A percentile compares a stretch with the other conserved stretches of the same genome.
These are phyloP conservation scores for Sebastes cheni DNA, from an alignment of 2,797 vertebrate species.

Conservation along the genomic window DNA sequence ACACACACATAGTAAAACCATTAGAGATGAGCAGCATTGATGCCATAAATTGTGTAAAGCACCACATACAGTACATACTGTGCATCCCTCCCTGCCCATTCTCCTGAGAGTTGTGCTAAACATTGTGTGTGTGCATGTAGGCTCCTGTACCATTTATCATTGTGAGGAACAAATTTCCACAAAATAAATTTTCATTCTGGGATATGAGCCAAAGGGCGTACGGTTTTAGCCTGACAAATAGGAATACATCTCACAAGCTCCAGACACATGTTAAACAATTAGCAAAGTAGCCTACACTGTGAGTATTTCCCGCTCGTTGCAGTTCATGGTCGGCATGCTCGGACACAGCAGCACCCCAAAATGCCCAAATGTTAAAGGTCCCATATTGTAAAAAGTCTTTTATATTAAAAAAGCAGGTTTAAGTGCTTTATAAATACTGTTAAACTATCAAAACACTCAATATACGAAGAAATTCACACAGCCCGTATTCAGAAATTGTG, in stretches of 20 bases:
- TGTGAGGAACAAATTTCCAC: background rate
- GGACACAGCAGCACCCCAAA: background rate
- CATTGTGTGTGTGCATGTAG: background rate
- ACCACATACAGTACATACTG: background rate
- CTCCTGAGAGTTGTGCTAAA: conserved; percentile 18
- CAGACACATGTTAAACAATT: background rate
- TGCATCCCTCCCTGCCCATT: conserved; percentile 23
- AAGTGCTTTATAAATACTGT: too few relatives aligned
- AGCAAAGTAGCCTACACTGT: background rate
- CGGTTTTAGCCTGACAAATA: background rate
- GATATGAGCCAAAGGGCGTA: background rate
- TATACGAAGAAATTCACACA: too few relatives aligned
- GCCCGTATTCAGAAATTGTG: too few relatives aligned
- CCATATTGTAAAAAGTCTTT: too few relatives aligned
- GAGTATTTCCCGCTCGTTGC: background rate
- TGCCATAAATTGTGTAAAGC: conserved; percentile 26
- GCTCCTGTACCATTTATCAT: background rate
- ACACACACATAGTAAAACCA: conserved; percentile 18
- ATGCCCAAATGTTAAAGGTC: background rate
- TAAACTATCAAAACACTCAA: too few relatives aligned
- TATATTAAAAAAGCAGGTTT: too few relatives aligned
- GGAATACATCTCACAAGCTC: background rate
- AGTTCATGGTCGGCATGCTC: background rate
- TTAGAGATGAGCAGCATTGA: conserved; percentile 22
- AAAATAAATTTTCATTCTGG: background rate